A percentile compares a stretch with the other conserved stretches of the same genome.
These are phyloP conservation scores for Acronicta alni DNA, from an alignment of 2,888 invertebrate species.

Conservation along the genomic window DNA sequence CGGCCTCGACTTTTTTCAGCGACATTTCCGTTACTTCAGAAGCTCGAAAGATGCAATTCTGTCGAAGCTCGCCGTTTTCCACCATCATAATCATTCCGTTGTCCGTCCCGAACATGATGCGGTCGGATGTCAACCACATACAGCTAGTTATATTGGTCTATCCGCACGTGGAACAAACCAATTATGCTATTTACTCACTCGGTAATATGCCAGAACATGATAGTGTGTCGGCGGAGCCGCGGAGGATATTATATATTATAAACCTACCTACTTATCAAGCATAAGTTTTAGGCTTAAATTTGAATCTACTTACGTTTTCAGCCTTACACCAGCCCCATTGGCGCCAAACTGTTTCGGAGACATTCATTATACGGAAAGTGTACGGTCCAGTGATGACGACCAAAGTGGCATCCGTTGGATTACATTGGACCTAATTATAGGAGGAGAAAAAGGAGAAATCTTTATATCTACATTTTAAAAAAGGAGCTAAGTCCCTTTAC, in stretches of 20 bases:
- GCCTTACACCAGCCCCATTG: constrained; percentile 96
- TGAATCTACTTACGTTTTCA: constrained; percentile 88
- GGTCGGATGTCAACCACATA: constrained; percentile 95
- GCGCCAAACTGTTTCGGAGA: constrained; percentile 93
- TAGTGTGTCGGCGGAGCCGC: constrained; percentile 12
- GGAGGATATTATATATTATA: constrained; percentile 5
- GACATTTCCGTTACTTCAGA: constrained; percentile 89
- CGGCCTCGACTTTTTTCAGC: constrained; percentile 90
- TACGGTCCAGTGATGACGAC: constrained; percentile 91
- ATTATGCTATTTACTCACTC: constrained; percentile 37
- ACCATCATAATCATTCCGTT: constrained; percentile 93
- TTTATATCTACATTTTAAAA: not conserved
- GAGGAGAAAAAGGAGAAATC: no score
- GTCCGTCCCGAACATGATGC: constrained; percentile 94
- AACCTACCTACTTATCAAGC: not conserved
- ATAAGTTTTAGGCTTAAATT: not conserved
- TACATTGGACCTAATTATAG: constrained; percentile 92
- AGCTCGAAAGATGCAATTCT: constrained; percentile 90
- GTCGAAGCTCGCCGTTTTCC: constrained; percentile 95
- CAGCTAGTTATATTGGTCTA: constrained; percentile 92
- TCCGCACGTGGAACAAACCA: constrained; percentile 36
- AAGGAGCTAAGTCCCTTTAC: not conserved
- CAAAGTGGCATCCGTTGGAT: constrained; percentile 93
- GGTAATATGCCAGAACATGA: constrained; percentile 19
- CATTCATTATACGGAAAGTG: constrained; percentile 93